Percentiles rank a stretch among this genome's conserved stretches.
Conservation (phyloP, 2,888 invertebrate species). For the Ditylenchus weischeri region DNA sequence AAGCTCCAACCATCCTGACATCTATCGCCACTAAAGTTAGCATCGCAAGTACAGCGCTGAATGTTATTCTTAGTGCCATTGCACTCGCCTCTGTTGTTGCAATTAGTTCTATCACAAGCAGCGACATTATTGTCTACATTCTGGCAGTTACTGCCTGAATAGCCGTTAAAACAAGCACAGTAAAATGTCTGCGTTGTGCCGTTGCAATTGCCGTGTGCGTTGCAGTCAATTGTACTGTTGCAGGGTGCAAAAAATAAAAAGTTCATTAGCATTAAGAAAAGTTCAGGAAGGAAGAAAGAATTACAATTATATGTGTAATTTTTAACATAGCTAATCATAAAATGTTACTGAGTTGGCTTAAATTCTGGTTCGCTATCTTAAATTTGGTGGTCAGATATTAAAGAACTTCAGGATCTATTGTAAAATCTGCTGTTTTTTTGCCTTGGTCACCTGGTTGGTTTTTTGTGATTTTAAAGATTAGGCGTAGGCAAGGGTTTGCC, state of each 20-base stretch:
- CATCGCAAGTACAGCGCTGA: neutral
- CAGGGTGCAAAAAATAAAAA: neutral
- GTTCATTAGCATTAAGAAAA: too few species aligned
- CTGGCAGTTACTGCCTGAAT: neutral
- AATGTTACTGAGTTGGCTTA: too few species aligned
- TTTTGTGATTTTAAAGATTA: too few species aligned
- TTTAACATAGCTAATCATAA: too few species aligned
- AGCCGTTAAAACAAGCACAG: neutral
- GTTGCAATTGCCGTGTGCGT: neutral
- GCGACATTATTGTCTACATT: conserved; percentile 4
- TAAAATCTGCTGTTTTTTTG: too few species aligned
- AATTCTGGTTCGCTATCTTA: too few species aligned
- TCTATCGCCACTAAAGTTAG: neutral
- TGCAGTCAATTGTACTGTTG: neutral
- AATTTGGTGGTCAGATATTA: too few species aligned
- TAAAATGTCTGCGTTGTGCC: neutral
- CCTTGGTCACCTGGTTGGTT: too few species aligned
- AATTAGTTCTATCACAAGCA: neutral
- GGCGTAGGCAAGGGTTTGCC: too few species aligned
- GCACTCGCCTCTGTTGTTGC: neutral
- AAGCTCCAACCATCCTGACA: neutral
- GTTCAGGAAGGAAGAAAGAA: too few species aligned
- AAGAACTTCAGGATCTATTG: too few species aligned
- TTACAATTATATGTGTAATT: too few species aligned
- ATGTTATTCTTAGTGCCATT: neutral